Evolutionary conservation across 2,888 invertebrate species (phyloP).

Genomic region (Fragum sueziense): DNA sequence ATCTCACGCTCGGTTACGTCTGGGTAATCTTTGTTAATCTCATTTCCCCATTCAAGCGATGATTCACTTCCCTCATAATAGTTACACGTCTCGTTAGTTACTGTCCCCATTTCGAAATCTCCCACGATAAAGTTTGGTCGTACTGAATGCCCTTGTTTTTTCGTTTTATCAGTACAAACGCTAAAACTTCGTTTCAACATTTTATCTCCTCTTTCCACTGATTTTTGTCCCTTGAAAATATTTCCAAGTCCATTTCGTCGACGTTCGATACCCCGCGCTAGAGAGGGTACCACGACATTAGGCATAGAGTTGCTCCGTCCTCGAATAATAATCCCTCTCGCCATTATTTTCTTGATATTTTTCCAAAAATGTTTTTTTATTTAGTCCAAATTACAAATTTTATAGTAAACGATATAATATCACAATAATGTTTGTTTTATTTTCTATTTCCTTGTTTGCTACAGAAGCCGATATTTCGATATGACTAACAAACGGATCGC

Average conservation of each 20-base stretch:
- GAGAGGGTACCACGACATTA: neutral
- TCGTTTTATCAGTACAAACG: neutral
- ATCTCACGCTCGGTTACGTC: slow-evolving; percentile 3
- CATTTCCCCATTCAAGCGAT: neutral
- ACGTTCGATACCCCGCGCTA: neutral
- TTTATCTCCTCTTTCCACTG: neutral
- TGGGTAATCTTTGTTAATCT: slow-evolving; percentile 10
- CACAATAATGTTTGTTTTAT: too few relatives aligned
- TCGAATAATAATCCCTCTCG: neutral
- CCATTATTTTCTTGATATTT: too few relatives aligned
- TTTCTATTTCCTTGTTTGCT: neutral
- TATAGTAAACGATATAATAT: too few relatives aligned
- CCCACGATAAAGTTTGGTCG: slow-evolving; percentile 12
- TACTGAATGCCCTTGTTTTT: neutral
- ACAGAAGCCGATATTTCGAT: neutral
- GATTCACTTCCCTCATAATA: neutral
- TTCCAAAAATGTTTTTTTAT: too few relatives aligned
- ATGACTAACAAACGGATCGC: neutral
- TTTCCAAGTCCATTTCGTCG: slow-evolving; percentile 41
- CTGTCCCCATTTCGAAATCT: slow-evolving; percentile 5
- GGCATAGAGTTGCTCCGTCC: slow-evolving; percentile 8
- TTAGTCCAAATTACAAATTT: too few relatives aligned
- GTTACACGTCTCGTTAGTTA: neutral
- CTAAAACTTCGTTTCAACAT: neutral
- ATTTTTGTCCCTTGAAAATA: slow-evolving; percentile 36